phyloP scores from a whole-genome alignment of 2,888 invertebrate species.

The Caenorhabditis panamensis region DNA sequence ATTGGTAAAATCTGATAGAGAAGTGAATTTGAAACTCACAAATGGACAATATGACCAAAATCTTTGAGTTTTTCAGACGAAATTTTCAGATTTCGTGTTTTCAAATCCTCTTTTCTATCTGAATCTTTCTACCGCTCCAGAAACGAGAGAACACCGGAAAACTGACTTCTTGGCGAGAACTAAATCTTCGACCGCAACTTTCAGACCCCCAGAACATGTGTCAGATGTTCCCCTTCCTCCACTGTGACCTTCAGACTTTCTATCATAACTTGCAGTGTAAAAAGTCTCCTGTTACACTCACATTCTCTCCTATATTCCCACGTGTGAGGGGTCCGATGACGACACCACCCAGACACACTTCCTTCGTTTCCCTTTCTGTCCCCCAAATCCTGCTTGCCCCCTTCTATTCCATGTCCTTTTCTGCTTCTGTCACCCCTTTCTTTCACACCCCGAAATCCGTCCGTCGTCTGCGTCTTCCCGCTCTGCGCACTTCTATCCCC shows the following conservation, averaged over 20 bases:
- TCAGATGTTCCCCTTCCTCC: constrained; percentile 5
- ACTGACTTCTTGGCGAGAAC: no score
- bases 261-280: constrained; percentile 28
- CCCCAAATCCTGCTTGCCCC: constrained; percentile 9
- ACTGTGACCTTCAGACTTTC: constrained; percentile 9
- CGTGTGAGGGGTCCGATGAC: constrained; percentile 14
- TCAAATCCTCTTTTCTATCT: no score
- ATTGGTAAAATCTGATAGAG: no score
- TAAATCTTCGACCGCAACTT: background rate
- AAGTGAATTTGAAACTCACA: no score
- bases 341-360: background rate
- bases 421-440: constrained; percentile 9
- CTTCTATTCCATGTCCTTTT: no score
- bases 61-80: no score
- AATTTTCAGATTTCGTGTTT: no score
- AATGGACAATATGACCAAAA: no score
- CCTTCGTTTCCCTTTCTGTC: background rate
- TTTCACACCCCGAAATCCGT: background rate
- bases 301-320: constrained; percentile 20
- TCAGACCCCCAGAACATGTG: constrained; percentile 2
- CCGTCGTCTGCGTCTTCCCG: constrained; percentile 3
- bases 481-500: constrained; percentile 6
- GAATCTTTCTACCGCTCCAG: no score
- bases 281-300: background rate
- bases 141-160: no score